A percentile compares a stretch with the other conserved stretches of the same genome.
Evolutionary conservation across 2,113 vertebrate genomes (phyloP).

Genomic region (Mastomys natalensis): DNA sequence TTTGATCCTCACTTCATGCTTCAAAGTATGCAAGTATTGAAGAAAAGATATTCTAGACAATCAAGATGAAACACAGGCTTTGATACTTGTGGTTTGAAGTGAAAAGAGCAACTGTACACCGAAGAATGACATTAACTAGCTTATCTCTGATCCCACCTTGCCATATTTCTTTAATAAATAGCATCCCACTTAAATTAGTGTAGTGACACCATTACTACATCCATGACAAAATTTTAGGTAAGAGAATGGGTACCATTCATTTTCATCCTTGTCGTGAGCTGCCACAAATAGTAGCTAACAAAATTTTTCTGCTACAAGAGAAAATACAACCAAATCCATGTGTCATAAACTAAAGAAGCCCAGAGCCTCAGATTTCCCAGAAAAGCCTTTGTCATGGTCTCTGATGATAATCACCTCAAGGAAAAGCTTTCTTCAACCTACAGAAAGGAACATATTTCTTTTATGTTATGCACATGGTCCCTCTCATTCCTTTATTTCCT

Average conservation of each 20-base stretch:
- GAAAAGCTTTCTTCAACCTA: not conserved
- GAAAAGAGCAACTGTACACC: not conserved
- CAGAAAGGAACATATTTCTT: not conserved
- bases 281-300: not conserved
- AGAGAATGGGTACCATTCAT: not conserved
- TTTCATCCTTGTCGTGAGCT: not conserved
- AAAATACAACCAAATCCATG: not conserved
- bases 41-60: slow-evolving; percentile 32
- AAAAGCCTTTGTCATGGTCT: not conserved
- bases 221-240: not conserved
- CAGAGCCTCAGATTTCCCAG: not conserved
- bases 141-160: not conserved
- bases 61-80: slow-evolving; percentile 11
- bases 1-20: slow-evolving; percentile 54
- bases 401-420: not conserved
- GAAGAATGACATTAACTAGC: not conserved
- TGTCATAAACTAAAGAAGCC: not conserved
- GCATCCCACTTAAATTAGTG: not conserved
- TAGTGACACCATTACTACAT: not conserved
- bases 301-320: not conserved
- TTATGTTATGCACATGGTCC: not conserved
- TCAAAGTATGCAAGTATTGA: slow-evolving; percentile 21
- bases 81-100: not conserved
- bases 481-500: not conserved
- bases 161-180: not conserved